These are phyloP conservation scores for Serranus cabrilla DNA, from an alignment of 2,797 vertebrate species.

Conservation along the genomic window DNA sequence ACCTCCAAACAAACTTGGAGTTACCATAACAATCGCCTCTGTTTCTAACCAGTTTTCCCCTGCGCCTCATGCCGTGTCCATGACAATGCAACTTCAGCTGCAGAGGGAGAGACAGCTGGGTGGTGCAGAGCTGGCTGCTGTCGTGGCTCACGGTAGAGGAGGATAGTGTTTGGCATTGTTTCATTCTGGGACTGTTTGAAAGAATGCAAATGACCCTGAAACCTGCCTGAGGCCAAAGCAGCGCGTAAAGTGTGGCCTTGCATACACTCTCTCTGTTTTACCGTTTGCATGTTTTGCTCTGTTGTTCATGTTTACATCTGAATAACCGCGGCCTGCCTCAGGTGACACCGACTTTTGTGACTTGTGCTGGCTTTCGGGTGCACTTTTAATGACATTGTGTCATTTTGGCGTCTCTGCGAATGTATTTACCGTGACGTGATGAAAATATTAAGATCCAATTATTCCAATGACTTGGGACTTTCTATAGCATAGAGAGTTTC, in stretches of 20 bases:
- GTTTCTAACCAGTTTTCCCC: conserved; percentile 46
- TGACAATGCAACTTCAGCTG: conserved; percentile 72
- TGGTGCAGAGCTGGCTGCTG: conserved; percentile 49
- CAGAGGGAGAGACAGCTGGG: conserved; percentile 42
- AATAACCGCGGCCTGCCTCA: conserved; percentile 10
- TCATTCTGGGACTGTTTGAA: conserved; percentile 42
- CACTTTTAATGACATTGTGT: conserved; percentile 15
- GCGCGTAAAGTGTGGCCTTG: conserved; percentile 29
- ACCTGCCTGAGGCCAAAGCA: conserved; percentile 55
- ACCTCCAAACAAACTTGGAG: conserved; percentile 72
- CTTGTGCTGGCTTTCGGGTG: conserved; percentile 11
- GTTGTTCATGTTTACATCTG: conserved; percentile 36
- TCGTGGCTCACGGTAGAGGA: conserved; percentile 33
- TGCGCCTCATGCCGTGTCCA: conserved; percentile 66
- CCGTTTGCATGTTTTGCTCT: conserved; percentile 25
- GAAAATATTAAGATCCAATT: conserved; percentile 19
- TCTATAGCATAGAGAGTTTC: conserved; percentile 1
- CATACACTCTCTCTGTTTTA: conserved; percentile 35
- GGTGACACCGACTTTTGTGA: conserved; percentile 17
- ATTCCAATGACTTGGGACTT: conserved; percentile 1
- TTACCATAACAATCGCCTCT: conserved; percentile 77
- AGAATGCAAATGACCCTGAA: conserved; percentile 74
- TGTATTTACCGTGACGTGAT: conserved; percentile 20
- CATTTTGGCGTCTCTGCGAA: background rate
- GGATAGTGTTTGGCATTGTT: conserved; percentile 60